These are phyloP conservation scores for Onychomys torridus DNA, from an alignment of 2,797 vertebrate genomes.

Conservation along the genomic window DNA sequence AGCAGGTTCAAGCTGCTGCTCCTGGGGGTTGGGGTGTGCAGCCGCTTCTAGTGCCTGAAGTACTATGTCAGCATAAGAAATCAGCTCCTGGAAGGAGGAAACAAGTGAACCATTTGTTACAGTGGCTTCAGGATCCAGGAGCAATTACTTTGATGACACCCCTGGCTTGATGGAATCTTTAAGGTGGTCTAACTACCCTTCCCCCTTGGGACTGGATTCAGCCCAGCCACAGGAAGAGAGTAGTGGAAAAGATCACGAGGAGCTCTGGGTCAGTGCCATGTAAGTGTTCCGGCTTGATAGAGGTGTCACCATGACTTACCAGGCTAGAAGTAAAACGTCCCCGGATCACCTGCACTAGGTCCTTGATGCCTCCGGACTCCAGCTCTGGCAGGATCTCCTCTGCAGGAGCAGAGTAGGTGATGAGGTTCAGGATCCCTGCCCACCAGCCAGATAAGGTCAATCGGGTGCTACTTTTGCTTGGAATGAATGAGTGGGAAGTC, in stretches of 20 bases:
- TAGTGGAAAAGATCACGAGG: neutral
- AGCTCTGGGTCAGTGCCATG: too few relatives aligned
- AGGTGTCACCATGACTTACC: constrained; percentile 76
- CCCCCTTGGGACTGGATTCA: neutral
- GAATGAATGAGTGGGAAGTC: neutral
- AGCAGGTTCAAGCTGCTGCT: fast-evolving
- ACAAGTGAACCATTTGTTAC: fast-evolving
- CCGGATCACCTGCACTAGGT: constrained; percentile 84
- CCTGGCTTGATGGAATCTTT: neutral
- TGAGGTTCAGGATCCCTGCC: neutral
- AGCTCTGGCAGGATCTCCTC: constrained; percentile 83
- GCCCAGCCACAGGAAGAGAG: too few relatives aligned
- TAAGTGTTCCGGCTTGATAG: neutral
- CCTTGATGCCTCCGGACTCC: constrained; percentile 64
- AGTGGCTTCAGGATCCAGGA: fast-evolving
- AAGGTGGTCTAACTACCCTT: fast-evolving
- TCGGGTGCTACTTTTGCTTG: fast-evolving
- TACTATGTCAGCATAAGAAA: constrained; percentile 65
- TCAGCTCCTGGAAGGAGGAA: constrained; percentile 84
- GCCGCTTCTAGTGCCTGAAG: constrained; percentile 77
- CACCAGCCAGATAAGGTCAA: neutral
- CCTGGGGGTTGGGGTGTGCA: fast-evolving
- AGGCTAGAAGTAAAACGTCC: constrained; percentile 82
- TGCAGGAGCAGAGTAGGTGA: constrained; percentile 63
- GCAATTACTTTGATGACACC: neutral